A percentile compares a stretch with the other conserved stretches of the same genome.
phyloP scores from a whole-genome alignment of 1,140 invertebrate species.

The Trialeurodes vaporariorum region DNA sequence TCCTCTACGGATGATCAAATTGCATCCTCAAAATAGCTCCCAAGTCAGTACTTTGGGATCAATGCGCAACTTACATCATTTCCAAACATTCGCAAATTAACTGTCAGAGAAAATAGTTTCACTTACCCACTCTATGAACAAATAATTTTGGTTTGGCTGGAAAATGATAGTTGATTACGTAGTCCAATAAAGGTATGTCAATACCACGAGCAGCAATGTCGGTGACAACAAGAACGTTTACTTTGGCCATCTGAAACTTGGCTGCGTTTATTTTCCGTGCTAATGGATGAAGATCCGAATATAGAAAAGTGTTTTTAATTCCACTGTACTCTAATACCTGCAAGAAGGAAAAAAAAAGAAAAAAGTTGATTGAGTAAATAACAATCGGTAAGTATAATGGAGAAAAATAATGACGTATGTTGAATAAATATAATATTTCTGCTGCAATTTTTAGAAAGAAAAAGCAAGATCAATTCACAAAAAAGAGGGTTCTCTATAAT shows the following conservation, averaged over 20 bases:
- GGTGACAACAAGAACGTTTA: constrained; percentile 79
- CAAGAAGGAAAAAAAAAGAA: constrained; percentile 25
- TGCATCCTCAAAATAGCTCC: no score
- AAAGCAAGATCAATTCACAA: no score
- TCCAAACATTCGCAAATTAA: no score
- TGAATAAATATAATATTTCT: no score
- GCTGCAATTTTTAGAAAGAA: no score
- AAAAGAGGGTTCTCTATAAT: no score
- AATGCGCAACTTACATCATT: no score
- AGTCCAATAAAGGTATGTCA: constrained; percentile 91
- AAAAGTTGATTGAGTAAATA: neutral
- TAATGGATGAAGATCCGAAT: constrained; percentile 88
- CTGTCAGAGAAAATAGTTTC: no score
- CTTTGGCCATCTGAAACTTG: constrained; percentile 73
- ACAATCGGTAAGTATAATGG: no score
- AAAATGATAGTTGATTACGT: constrained; percentile 96
- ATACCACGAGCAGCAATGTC: constrained; percentile 96
- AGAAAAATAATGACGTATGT: no score
- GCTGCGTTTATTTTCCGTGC: constrained; percentile 92
- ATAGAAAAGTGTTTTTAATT: constrained; percentile 80
- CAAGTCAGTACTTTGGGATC: no score
- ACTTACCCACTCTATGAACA: constrained; percentile 92
- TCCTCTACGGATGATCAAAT: no score
- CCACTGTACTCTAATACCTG: constrained; percentile 68
- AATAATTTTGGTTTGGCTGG: constrained; percentile 94